A percentile compares a stretch with the other conserved stretches of the same genome.
These are phyloP conservation scores for Clarias magur DNA, from an alignment of 2,113 vertebrate genomes.

Conservation along the genomic window DNA sequence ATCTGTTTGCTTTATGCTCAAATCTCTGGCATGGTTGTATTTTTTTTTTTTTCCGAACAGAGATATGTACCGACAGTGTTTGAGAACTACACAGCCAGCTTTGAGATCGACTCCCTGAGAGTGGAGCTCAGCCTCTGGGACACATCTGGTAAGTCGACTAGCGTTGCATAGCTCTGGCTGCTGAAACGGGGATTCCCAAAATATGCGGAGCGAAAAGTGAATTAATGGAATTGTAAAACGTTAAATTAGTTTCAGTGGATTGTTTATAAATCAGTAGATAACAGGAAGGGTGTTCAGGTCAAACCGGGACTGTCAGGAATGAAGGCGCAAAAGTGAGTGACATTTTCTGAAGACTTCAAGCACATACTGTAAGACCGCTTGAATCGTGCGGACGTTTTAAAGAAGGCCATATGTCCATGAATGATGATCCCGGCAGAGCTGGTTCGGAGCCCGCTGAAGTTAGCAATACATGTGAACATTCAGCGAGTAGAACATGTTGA, in stretches of 20 bases:
- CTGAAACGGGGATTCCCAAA: not conserved
- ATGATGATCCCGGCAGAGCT: no score
- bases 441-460: no score
- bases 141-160: conserved; percentile 80
- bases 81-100: conserved; percentile 90
- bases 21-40: not conserved
- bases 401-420: no score
- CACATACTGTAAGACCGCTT: no score
- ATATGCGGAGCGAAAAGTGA: not conserved
- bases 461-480: no score
- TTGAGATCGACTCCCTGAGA: conserved; percentile 87
- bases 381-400: no score
- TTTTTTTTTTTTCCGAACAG: not conserved
- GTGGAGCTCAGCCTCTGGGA: conserved; percentile 89
- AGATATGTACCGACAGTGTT: conserved; percentile 70
- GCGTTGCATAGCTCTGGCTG: not conserved
- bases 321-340: no score
- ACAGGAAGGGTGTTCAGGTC: no score
- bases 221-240: not conserved
- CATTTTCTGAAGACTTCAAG: no score
- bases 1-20: not conserved
- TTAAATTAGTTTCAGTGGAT: not conserved
- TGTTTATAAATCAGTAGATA: not conserved
- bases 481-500: no score
- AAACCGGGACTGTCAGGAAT: no score